A percentile compares a stretch with the other conserved stretches of the same genome.
phyloP scores from a whole-genome alignment of 2,888 invertebrate species.

The Drosophila subquinaria region DNA sequence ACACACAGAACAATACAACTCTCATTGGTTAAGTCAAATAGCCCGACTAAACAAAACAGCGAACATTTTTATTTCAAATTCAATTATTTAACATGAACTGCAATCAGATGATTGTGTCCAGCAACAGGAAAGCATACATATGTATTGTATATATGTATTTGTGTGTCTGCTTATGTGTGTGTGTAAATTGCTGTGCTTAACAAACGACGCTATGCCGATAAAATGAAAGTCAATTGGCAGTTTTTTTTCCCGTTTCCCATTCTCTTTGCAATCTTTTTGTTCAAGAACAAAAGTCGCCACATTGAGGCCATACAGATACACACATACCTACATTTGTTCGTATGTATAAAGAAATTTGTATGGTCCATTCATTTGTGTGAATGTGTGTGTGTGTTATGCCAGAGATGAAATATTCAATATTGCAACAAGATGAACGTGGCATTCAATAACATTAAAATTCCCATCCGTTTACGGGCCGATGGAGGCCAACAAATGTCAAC shows the following conservation, averaged over 20 bases:
- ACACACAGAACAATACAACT: conserved; percentile 8
- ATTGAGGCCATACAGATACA: conserved; percentile 8
- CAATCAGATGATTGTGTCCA: conserved; percentile 82
- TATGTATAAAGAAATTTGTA: conserved; percentile 48
- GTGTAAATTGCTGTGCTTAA: conserved; percentile 43
- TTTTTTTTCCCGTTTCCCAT: conserved; percentile 36
- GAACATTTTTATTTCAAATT: conserved; percentile 81
- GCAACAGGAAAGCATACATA: conserved; percentile 64
- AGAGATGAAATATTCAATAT: conserved; percentile 76
- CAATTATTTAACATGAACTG: conserved; percentile 83
- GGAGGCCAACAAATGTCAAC: conserved; percentile 55
- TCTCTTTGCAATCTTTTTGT: conserved; percentile 10
- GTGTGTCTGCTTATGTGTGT: conserved; percentile 13
- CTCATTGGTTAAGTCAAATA: conserved; percentile 35
- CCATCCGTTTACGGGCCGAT: conserved; percentile 49
- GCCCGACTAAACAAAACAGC: conserved; percentile 47
- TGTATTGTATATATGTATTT: conserved; percentile 1
- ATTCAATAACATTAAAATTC: conserved; percentile 68
- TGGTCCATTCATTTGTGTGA: conserved; percentile 39
- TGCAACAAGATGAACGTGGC: conserved; percentile 58
- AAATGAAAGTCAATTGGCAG: conserved; percentile 79
- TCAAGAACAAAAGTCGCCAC: conserved; percentile 33
- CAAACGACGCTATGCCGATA: conserved; percentile 66
- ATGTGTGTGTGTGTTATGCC: conserved; percentile 21
- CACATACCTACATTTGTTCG: not conserved